Evolutionary conservation across 2,113 vertebrate species (phyloP).

Genomic region (Gobio gobio): DNA sequence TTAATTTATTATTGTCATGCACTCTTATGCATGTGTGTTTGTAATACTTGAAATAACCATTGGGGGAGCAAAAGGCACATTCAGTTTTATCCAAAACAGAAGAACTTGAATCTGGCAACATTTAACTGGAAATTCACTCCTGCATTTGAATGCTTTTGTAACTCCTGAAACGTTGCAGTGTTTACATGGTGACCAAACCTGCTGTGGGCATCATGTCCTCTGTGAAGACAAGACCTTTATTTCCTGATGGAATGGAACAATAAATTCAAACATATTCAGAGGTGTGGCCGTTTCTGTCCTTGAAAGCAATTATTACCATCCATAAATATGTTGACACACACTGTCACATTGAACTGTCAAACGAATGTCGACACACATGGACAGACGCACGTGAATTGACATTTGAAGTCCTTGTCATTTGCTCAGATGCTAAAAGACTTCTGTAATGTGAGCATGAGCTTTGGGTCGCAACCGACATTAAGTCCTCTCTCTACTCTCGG

Average conservation of each 20-base stretch:
- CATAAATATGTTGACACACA: slow-evolving; percentile 24
- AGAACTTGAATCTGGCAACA: neutral
- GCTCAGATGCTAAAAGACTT: neutral
- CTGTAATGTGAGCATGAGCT: neutral
- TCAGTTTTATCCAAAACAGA: neutral
- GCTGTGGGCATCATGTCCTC: neutral
- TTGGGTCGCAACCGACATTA: neutral
- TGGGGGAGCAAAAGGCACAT: neutral
- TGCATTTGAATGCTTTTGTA: neutral
- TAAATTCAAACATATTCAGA: neutral
- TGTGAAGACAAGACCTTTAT: neutral
- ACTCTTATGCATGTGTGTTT: neutral
- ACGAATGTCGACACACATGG: neutral
- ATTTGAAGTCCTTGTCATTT: neutral
- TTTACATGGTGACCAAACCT: neutral
- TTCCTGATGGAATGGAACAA: neutral
- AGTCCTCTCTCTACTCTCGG: neutral
- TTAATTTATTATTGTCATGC: neutral
- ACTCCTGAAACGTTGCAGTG: neutral
- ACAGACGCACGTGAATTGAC: neutral
- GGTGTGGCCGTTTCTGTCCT: neutral
- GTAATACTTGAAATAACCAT: neutral
- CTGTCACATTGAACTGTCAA: slow-evolving; percentile 4
- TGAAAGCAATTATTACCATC: slow-evolving; percentile 24
- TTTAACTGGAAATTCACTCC: neutral